Evolutionary conservation across 2,113 vertebrate genomes (phyloP), one percentile per base, ranked within the genome.

Genomic region (Piprites chloris): DNA sequence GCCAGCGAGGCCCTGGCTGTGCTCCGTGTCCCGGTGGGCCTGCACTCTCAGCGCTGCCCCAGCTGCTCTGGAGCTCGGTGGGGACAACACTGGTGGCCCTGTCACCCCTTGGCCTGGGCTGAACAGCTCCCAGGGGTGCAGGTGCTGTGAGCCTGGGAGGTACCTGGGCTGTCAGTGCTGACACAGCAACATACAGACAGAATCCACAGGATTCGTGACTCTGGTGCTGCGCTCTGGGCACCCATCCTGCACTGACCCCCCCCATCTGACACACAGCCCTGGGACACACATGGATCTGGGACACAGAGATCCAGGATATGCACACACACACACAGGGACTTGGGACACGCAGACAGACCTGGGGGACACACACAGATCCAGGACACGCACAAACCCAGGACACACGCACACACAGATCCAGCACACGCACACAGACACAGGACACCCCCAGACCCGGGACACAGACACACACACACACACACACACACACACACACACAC

Each of bases 151-250:
- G 41, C 49, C 42, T 1, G 0, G 37, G 44, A 37, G 37, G 37
- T 53, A 21, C 39, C 9, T n/a, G 44, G 69, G 53, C 52, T 39
- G 37, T 8, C 69, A 26, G 9, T 0, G 0, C 28, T 47, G 53
- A 7, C 67, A 30, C 7, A 10, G 33, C 50, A 52, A 53, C 20
- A 6, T 26, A 39, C 44, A 55, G 47, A 56, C 21, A 35, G 22
- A 90, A 35, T 4, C 35, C 72, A 11, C 0, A 4, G 55, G 9
- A 20, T 49, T 16, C 6, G 20, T 11, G 49, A 62, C n/a, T 4
- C 63, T 63, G 30, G n/a, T 9, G 53, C 62, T 26, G 33, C 39
- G 52, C 61, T 52, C 27, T 0, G 0, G 68, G 0, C 32, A 53
- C 19, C 66, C 30, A 5, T 12, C 27, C 78, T 46, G 39, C 77